phyloP scores from a whole-genome alignment of 1,140 invertebrate genomes.

The Copidosoma floridanum region DNA sequence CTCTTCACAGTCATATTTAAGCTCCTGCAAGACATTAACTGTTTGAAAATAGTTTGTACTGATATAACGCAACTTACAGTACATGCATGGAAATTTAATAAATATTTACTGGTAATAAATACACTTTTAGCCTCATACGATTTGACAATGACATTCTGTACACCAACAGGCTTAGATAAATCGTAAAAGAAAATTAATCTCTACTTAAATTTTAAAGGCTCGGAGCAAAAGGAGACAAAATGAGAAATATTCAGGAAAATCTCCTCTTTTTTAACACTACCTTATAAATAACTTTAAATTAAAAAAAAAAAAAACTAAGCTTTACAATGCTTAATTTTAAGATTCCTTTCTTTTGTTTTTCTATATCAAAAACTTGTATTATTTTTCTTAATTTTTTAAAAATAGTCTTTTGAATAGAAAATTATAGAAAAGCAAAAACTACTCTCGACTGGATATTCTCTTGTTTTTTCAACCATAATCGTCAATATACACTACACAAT shows the following conservation, averaged over 20 bases:
- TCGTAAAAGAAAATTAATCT: constrained; percentile 31
- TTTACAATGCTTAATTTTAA: not conserved
- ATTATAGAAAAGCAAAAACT: too few species aligned
- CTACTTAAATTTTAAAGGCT: constrained; percentile 16
- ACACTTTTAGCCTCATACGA: constrained; percentile 32
- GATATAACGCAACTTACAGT: constrained; percentile 9
- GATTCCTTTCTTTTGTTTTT: constrained; percentile 1
- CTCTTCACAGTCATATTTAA: constrained; percentile 5
- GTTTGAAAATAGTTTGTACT: constrained; percentile 18
- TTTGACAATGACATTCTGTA: constrained; percentile 38
- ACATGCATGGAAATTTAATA: constrained; percentile 20
- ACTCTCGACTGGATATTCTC: not conserved
- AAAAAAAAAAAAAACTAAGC: constrained; percentile 4
- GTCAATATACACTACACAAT: constrained; percentile 11
- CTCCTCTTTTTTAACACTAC: not conserved
- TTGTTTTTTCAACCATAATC: constrained; percentile 17
- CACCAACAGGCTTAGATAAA: constrained; percentile 40
- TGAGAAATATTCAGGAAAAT: constrained; percentile 15
- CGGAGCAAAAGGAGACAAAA: constrained; percentile 1
- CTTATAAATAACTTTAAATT: not conserved
- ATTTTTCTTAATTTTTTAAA: too few species aligned
- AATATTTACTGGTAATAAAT: constrained; percentile 25
- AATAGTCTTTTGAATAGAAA: too few species aligned
- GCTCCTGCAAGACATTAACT: constrained; percentile 1
- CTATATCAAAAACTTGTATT: too few species aligned